These are phyloP conservation scores for Synodontis membranacea DNA, from an alignment of 2,113 vertebrate genomes.

Conservation along the genomic window DNA sequence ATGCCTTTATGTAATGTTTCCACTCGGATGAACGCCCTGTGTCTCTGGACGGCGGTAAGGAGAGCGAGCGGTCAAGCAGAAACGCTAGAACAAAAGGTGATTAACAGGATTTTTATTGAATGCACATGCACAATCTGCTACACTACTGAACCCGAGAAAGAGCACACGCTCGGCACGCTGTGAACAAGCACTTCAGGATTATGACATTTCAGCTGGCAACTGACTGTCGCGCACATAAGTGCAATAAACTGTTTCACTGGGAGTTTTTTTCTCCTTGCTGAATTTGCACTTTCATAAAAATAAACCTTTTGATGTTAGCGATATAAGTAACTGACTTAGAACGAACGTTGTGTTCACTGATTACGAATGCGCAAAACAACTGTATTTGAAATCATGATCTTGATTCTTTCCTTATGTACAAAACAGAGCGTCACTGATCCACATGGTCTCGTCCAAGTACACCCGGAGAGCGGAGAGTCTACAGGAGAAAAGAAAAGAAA, in stretches of 20 bases:
- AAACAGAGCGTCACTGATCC: neutral
- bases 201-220: neutral
- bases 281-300: neutral
- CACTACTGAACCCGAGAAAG: neutral
- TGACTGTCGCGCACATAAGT: neutral
- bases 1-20: constrained; percentile 25
- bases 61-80: neutral
- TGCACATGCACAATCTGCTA: neutral
- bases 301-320: too few relatives aligned
- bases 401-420: neutral
- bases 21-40: neutral
- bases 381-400: neutral
- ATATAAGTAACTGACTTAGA: neutral
- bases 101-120: neutral
- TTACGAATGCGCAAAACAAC: neutral
- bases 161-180: neutral
- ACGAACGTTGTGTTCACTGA: neutral
- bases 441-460: neutral
- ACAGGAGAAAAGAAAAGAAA: neutral
- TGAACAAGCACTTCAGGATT: neutral
- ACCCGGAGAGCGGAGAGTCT: neutral
- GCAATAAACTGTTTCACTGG: neutral
- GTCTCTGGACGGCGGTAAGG: neutral
- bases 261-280: neutral
- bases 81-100: neutral